Percentiles rank a stretch among this genome's conserved stretches.
phyloP scores from a whole-genome alignment of 2,797 vertebrate genomes.

The Rhinogobio ventralis region DNA sequence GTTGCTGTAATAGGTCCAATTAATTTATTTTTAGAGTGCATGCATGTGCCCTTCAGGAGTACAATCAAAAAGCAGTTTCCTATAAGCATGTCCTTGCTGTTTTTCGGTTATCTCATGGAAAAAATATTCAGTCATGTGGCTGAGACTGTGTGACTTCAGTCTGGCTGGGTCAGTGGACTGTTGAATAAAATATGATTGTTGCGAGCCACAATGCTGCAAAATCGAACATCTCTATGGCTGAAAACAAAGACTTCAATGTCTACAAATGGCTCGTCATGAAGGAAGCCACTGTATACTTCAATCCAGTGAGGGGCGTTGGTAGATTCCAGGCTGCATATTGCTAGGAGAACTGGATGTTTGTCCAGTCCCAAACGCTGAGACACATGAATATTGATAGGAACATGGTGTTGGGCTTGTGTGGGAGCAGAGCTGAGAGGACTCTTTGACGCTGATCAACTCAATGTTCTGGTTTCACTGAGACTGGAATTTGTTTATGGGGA shows the following conservation, averaged over 20 bases:
- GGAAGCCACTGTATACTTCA: constrained; percentile 76
- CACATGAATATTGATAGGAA: constrained; percentile 77
- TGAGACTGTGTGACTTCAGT: constrained; percentile 65
- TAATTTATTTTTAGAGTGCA: background rate
- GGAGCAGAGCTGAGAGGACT: constrained; percentile 69
- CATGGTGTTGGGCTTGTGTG: constrained; percentile 71
- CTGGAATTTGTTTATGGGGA: constrained; percentile 54
- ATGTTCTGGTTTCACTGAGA: constrained; percentile 58
- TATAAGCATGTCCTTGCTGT: constrained; percentile 48
- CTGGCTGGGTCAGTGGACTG: constrained; percentile 60
- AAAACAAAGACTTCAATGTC: constrained; percentile 80
- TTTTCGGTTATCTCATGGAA: constrained; percentile 69
- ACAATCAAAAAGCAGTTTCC: background rate
- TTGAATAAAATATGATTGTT: constrained; percentile 81
- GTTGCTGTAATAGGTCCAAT: background rate
- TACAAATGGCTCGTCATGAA: constrained; percentile 65
- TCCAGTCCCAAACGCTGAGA: constrained; percentile 67
- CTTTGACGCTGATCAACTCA: constrained; percentile 65
- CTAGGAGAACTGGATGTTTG: constrained; percentile 67
- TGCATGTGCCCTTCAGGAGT: background rate
- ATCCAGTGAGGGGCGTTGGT: constrained; percentile 66
- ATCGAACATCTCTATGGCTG: constrained; percentile 58
- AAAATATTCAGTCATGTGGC: constrained; percentile 64
- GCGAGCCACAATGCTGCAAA: constrained; percentile 62
- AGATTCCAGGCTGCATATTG: constrained; percentile 76